Conservation (phyloP, 2,888 invertebrate species). For the Nephrotoma flavescens region DNA sequence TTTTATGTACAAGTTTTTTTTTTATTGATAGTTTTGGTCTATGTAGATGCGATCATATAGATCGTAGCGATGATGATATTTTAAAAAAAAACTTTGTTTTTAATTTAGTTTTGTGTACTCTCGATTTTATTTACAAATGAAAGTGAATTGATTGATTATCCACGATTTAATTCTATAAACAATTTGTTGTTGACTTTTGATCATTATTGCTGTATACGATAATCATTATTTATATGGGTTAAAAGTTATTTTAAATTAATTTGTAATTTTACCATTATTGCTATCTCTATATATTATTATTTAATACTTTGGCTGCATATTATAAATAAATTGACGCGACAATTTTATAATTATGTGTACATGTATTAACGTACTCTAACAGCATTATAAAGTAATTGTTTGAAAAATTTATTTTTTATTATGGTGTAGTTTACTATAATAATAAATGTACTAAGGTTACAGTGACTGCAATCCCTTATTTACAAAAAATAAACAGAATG, state of each 20-base stretch:
- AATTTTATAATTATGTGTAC: background rate
- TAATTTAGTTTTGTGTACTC: background rate
- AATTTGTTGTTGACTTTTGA: background rate
- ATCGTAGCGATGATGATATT: background rate
- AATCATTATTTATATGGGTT: background rate
- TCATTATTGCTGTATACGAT: background rate
- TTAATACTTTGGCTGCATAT: background rate
- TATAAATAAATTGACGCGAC: background rate
- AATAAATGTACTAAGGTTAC: background rate
- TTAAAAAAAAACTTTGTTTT: background rate
- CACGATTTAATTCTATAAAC: background rate
- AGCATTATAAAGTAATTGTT: background rate
- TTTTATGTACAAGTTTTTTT: too few relatives aligned
- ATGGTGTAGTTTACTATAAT: background rate
- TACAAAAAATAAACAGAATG: background rate
- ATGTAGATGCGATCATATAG: background rate
- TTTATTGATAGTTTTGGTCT: too few relatives aligned
- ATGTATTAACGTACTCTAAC: too few relatives aligned
- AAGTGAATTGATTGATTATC: background rate
- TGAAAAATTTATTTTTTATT: background rate
- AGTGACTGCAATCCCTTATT: background rate
- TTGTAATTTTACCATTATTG: background rate
- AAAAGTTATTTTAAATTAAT: background rate
- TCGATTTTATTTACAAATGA: background rate
- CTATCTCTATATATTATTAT: background rate